Evolutionary conservation across 1,140 invertebrate species (phyloP).

Genomic region (Nasonia longicornis): DNA sequence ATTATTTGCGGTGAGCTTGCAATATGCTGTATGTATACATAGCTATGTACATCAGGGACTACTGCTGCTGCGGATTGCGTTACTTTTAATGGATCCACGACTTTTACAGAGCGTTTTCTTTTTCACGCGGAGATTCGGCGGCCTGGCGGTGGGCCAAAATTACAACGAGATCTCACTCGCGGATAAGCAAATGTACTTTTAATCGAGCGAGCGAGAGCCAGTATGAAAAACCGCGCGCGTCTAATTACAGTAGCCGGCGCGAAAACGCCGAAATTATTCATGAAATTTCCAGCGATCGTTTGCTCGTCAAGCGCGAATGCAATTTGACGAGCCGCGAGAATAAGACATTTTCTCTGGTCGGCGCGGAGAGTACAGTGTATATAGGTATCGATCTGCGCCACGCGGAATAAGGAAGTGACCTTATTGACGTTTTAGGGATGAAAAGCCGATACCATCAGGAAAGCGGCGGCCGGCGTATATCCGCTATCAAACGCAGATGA

Average conservation of each 20-base stretch:
- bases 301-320: neutral
- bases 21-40: no score
- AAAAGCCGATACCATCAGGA: neutral
- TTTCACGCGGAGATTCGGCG: no score
- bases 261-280: neutral
- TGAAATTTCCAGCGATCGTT: neutral
- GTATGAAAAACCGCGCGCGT: neutral
- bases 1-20: neutral
- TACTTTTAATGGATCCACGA: no score
- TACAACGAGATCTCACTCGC: neutral
- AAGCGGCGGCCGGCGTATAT: neutral
- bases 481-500: conserved; percentile 19
- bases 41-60: no score
- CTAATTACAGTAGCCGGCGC: neutral
- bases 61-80: no score
- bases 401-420: conserved; percentile 33
- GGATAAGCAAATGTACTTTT: neutral
- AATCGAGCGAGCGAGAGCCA: neutral
- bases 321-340: conserved; percentile 7
- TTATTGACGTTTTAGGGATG: conserved; percentile 32
- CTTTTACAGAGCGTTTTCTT: no score
- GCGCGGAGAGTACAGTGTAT: neutral
- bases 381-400: neutral
- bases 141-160: neutral
- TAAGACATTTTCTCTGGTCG: neutral